phyloP scores from a whole-genome alignment of 2,797 vertebrate species.

The Centropyge bicolor region DNA sequence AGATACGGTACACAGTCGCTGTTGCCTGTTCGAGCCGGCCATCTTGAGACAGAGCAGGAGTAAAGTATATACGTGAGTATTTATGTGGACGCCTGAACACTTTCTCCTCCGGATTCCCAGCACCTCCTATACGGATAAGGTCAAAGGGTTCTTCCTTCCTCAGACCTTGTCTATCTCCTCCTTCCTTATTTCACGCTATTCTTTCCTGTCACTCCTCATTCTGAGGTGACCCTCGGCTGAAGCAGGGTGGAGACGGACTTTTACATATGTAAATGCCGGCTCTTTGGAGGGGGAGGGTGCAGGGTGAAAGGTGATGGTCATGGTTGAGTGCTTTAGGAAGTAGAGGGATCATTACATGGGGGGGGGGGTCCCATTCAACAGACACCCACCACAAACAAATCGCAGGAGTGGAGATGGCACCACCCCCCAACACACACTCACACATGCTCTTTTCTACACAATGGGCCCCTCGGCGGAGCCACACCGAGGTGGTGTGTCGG shows the following conservation, averaged over 20 bases:
- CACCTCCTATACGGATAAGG: conserved; percentile 48
- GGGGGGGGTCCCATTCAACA: conserved; percentile 73
- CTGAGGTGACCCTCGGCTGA: conserved; percentile 54
- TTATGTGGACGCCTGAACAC: neutral
- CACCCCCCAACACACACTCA: conserved; percentile 5
- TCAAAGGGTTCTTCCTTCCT: conserved; percentile 48
- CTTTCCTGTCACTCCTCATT: conserved; percentile 51
- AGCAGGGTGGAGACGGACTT: conserved; percentile 66
- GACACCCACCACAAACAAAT: conserved; percentile 85
- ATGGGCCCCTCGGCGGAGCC: conserved; percentile 73
- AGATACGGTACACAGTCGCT: conserved; percentile 61
- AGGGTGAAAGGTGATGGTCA: conserved; percentile 88
- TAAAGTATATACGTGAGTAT: conserved; percentile 31
- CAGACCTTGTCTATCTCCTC: conserved; percentile 49
- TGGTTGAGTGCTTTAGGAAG: conserved; percentile 90
- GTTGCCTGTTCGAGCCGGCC: conserved; percentile 35
- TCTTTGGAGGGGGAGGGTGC: conserved; percentile 66
- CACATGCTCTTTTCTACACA: conserved; percentile 47
- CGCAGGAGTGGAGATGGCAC: conserved; percentile 68
- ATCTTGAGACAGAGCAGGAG: conserved; percentile 56
- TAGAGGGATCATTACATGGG: conserved; percentile 83
- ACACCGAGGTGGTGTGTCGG: conserved; percentile 44
- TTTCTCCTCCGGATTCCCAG: conserved; percentile 34
- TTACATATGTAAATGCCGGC: conserved; percentile 86
- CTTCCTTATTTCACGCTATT: conserved; percentile 58